Evolutionary conservation across 92 coral and sea anemone species (phyloP).

Genomic region (Paragorgia papillata): DNA sequence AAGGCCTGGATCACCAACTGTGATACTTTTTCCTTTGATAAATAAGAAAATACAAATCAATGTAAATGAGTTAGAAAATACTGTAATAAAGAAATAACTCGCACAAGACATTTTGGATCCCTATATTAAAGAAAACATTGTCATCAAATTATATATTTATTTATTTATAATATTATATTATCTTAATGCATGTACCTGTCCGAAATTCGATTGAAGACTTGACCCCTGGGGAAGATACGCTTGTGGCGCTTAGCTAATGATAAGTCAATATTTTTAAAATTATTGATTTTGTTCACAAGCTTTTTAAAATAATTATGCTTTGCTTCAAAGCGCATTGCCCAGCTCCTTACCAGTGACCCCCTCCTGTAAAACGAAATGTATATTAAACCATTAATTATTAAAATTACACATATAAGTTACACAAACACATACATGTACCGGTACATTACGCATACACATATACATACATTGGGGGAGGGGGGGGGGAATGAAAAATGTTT

Average conservation of each 20-base stretch:
- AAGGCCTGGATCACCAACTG: constrained; percentile 41
- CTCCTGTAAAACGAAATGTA: background rate
- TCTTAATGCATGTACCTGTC: background rate
- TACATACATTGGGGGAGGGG: no score
- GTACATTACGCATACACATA: no score
- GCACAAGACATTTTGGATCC: no score
- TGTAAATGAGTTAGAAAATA: no score
- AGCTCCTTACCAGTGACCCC: constrained; percentile 1
- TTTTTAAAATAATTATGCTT: constrained; percentile 32
- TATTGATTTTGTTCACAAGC: constrained; percentile 16
- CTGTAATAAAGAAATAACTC: no score
- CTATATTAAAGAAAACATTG: background rate
- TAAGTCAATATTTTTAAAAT: constrained; percentile 21
- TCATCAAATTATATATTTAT: background rate
- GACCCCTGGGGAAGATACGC: no score
- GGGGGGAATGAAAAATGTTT: no score
- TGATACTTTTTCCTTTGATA: constrained; percentile 28
- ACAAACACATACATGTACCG: no score
- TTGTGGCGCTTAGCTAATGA: constrained; percentile 23
- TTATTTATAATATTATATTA: background rate
- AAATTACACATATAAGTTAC: no score
- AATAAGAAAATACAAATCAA: no score
- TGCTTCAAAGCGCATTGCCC: constrained; percentile 29
- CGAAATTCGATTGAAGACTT: constrained; percentile 1
- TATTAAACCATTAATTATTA: background rate